Evolutionary conservation across 1,140 invertebrate genomes (phyloP).

Genomic region (Hypothenemus hampei): DNA sequence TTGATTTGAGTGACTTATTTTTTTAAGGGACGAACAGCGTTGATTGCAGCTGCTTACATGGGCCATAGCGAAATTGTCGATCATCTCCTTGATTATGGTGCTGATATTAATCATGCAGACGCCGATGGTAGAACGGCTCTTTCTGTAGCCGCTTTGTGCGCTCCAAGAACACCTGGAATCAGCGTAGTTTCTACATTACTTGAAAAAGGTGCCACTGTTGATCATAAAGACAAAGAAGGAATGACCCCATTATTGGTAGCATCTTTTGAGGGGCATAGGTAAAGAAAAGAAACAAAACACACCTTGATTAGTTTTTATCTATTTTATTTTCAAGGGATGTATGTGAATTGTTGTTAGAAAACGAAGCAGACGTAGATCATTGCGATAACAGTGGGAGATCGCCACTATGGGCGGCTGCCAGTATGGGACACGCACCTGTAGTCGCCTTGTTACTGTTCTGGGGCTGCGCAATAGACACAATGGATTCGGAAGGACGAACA

Average conservation of each 20-base stretch:
- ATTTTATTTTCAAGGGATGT: conserved; percentile 54
- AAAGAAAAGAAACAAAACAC: too few species aligned
- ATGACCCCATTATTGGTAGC: conserved; percentile 91
- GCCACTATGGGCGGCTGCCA: conserved; percentile 77
- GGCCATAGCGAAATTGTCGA: conserved; percentile 90
- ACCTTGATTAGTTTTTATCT: not conserved
- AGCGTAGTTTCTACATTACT: conserved; percentile 69
- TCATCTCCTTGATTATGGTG: conserved; percentile 76
- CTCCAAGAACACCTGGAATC: conserved; percentile 66
- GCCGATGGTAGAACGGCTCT: conserved; percentile 88
- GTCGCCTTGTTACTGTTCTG: conserved; percentile 78
- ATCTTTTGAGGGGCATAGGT: conserved; percentile 88
- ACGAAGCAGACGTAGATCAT: conserved; percentile 82
- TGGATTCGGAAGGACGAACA: conserved; percentile 86
- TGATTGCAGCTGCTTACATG: conserved; percentile 88
- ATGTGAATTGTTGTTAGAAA: conserved; percentile 78
- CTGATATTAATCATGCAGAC: conserved; percentile 82
- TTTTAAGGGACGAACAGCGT: conserved; percentile 65
- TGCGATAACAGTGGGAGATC: conserved; percentile 73
- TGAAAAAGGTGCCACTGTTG: conserved; percentile 79
- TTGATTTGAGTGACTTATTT: not conserved
- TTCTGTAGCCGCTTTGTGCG: conserved; percentile 87
- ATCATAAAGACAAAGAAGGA: conserved; percentile 85
- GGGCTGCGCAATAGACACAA: conserved; percentile 85
- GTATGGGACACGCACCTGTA: conserved; percentile 78